Base-by-base conservation (phyloP, 2,888 invertebrate genomes). In the Germaria angustata region DNA sequence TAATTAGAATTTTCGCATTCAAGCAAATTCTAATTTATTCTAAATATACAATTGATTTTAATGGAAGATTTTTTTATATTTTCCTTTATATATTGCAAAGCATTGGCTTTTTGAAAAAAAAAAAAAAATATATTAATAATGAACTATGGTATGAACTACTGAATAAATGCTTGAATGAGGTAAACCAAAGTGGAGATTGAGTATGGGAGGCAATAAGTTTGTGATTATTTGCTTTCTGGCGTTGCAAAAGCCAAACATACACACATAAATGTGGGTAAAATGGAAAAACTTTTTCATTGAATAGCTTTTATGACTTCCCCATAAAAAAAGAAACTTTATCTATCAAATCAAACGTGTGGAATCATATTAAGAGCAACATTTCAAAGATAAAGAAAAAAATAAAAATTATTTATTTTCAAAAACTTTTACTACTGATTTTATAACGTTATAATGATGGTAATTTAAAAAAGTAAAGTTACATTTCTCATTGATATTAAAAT, bases 261-360 rank as follows among this genome's bases (percentile, higher is more conserved):
- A 39, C 15, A 51, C 6, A 68, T 36, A 44, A 41, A 68, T 59
- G 68, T 51, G 41, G 28, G 8, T 51, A 61, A 61, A 28, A 69
- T 69, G 34, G 53, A 17, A 41, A 69, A 78, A 78, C 44, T 78
- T 79, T 78, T 65, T 46, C 44, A 78, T 61, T 71, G 32, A 78
- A 39, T 32, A 24, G 36, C 11, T 79, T 79, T 79, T 66, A 79
- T 79, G 72, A 57, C 57, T 79, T 72, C 78, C 78, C 71, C 65
- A 65, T 57, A 61, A 65, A 51, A 53, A 65, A 53, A n/a, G 6
- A 71, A 72, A 78, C 63, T 71, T 78, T 78, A 55, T 72, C 57
- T 72, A 66, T 79, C 57, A 72, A 72, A 65, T 57, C 39, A 41
- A 71, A 72, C 57, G 55, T 72, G 77, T 36, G 34, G 57, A 32